phyloP scores from a whole-genome alignment of 1,140 invertebrate species.

The Hermatobates lingyangjiaoensis region DNA sequence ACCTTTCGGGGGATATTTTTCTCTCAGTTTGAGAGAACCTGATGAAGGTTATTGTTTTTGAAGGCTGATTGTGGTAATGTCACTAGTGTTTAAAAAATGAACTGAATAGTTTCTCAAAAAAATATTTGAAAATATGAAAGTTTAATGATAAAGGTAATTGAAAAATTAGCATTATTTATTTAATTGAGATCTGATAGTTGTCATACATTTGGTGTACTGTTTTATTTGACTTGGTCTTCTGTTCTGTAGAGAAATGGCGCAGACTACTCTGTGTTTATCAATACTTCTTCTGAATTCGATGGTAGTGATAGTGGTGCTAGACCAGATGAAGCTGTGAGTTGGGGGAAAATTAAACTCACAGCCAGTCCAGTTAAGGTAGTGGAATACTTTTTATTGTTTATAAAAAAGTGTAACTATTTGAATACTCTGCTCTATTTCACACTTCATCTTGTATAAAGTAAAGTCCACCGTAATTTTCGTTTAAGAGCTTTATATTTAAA shows the following conservation, averaged over 20 bases:
- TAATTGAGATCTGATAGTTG: too few species aligned
- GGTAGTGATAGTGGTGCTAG: conserved; percentile 94
- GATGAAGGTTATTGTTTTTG: too few species aligned
- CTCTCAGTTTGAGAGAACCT: too few species aligned
- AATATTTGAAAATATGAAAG: not conserved
- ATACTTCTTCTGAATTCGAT: conserved; percentile 96
- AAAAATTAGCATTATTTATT: not conserved
- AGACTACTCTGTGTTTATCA: conserved; percentile 88
- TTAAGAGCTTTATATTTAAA: not conserved
- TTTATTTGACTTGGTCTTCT: conserved; percentile 10
- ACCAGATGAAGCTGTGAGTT: conserved; percentile 95
- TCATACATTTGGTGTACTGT: not conserved
- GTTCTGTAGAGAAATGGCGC: conserved; percentile 78
- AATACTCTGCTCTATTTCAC: not conserved
- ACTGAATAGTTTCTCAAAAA: too few species aligned
- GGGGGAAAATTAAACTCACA: conserved; percentile 88
- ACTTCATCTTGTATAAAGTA: not conserved
- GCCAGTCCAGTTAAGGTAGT: conserved; percentile 77
- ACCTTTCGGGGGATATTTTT: too few species aligned
- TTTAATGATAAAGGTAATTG: conserved; percentile 3
- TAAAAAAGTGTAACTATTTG: not conserved
- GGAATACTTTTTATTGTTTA: conserved; percentile 5
- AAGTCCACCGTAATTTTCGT: not conserved
- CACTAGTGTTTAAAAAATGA: too few species aligned
- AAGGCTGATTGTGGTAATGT: too few species aligned